These are phyloP conservation scores for Chloropsis hardwickii DNA, from an alignment of 2,113 vertebrate species.

Conservation along the genomic window DNA sequence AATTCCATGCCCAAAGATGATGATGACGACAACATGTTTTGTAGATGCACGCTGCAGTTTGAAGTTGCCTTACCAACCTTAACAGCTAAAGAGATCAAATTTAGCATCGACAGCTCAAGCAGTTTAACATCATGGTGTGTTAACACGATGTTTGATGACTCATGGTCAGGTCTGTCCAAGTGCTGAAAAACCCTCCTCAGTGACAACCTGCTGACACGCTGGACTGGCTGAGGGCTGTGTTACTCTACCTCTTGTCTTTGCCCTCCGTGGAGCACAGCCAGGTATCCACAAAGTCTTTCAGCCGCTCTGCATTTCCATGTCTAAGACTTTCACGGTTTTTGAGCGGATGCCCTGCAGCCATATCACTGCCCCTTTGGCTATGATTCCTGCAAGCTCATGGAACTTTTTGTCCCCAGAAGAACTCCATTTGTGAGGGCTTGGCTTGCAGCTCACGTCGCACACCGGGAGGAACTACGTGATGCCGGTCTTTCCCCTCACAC, in stretches of 20 bases:
- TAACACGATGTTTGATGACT: not conserved
- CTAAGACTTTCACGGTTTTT: not conserved
- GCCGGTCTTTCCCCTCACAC: rapidly evolving
- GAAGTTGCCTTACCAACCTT: not conserved
- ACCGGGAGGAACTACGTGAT: not conserved
- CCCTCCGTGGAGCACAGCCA: not conserved
- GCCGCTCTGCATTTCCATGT: not conserved
- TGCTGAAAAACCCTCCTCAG: not conserved
- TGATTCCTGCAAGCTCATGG: not conserved
- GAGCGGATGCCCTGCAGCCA: not conserved
- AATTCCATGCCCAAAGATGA: not conserved
- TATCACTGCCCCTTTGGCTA: not conserved
- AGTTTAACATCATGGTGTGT: not conserved
- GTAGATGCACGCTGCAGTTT: not conserved
- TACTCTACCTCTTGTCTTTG: not conserved
- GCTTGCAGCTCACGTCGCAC: not conserved
- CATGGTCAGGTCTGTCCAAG: not conserved
- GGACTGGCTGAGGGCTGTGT: not conserved
- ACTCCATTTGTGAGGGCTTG: not conserved
- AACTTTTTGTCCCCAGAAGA: not conserved
- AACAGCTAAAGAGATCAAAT: not conserved
- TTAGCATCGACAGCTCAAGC: rapidly evolving
- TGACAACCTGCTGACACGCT: not conserved
- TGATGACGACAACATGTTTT: not conserved
- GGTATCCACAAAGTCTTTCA: not conserved